Percentiles rank a stretch among this genome's conserved stretches.
Conservation (phyloP, 2,113 vertebrate species). For the Neofelis nebulosa region DNA sequence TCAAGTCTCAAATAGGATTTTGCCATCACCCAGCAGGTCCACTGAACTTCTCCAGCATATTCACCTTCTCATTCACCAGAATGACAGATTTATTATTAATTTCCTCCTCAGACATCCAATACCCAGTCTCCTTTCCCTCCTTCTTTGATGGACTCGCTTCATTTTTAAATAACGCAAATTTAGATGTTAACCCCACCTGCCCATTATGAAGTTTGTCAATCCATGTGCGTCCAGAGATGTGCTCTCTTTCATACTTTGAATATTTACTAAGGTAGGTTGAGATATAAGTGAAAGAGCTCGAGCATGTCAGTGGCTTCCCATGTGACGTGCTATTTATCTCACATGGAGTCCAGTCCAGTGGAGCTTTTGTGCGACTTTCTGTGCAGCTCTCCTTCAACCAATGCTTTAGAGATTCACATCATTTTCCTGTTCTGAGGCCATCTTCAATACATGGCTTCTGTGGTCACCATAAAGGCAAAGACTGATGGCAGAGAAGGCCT, state of each 20-base stretch:
- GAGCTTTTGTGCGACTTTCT: not conserved
- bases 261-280: not conserved
- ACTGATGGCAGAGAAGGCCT: too few relatives aligned
- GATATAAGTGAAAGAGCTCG: not conserved
- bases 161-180: not conserved
- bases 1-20: not conserved
- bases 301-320: not conserved
- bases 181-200: not conserved
- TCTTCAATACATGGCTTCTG: not conserved
- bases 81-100: not conserved
- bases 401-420: not conserved
- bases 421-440: not conserved
- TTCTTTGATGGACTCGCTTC: not conserved
- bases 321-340: not conserved
- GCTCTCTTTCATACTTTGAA: not conserved
- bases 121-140: not conserved
- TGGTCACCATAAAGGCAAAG: not conserved
- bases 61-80: not conserved
- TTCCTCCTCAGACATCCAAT: not conserved
- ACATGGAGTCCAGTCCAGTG: fast-evolving
- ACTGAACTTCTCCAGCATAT: not conserved
- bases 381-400: not conserved
- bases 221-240: not conserved
- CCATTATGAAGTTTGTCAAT: not conserved
- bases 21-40: not conserved